A percentile compares a stretch with the other conserved stretches of the same genome.
phyloP scores from a whole-genome alignment of 2,113 vertebrate genomes.

The Sarotherodon lohbergeri region DNA sequence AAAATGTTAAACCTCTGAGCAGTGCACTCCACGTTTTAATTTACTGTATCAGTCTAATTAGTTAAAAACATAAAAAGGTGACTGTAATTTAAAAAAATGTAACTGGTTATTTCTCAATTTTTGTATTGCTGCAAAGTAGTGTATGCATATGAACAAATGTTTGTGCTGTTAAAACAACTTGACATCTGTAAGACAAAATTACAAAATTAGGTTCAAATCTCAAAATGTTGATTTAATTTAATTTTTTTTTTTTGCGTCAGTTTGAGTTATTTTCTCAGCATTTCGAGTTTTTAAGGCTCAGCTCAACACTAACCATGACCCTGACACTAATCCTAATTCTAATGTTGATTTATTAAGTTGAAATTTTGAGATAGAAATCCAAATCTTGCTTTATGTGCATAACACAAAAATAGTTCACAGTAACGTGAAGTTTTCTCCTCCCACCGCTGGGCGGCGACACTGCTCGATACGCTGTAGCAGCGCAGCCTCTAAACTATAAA shows the following conservation, averaged over 20 bases:
- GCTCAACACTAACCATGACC: not conserved
- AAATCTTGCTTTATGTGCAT: not conserved
- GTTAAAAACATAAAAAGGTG: not conserved
- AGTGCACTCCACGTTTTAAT: not conserved
- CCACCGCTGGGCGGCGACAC: not conserved
- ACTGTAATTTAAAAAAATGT: not conserved
- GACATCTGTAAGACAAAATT: not conserved
- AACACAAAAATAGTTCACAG: not conserved
- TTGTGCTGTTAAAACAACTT: not conserved
- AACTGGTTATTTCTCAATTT: not conserved
- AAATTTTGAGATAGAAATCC: not conserved
- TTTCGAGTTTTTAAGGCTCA: not conserved
- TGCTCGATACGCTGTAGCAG: accelerated
- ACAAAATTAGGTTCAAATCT: not conserved
- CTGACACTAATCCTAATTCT: not conserved
- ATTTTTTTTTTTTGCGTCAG: not conserved
- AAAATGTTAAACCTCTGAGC: not conserved
- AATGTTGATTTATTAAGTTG: not conserved
- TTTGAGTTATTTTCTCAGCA: not conserved
- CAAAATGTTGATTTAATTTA: not conserved
- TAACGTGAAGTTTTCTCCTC: not conserved
- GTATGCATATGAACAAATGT: not conserved
- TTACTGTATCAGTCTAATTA: not conserved
- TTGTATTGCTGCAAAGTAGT: not conserved
- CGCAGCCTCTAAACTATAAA: not conserved